Percentiles rank a stretch among this genome's conserved stretches.
Evolutionary conservation across 2,888 invertebrate genomes (phyloP).

Genomic region (Aricia artaxerxes): DNA sequence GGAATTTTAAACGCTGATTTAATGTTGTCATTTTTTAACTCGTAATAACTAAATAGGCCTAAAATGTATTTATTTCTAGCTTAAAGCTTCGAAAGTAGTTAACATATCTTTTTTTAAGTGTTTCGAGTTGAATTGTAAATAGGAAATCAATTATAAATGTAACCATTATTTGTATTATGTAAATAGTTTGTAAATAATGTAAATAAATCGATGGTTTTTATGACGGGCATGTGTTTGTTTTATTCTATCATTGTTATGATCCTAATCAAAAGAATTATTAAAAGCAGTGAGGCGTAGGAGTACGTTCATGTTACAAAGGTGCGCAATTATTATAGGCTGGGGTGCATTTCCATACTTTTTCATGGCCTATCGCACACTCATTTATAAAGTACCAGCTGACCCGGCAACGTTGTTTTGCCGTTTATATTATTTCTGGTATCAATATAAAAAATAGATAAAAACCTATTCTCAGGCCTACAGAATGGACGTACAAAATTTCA

Average conservation of each 20-base stretch:
- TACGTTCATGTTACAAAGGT: too few relatives aligned
- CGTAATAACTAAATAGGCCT: background rate
- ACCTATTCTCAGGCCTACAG: too few relatives aligned
- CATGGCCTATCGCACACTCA: too few relatives aligned
- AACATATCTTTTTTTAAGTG: slow-evolving; percentile 55
- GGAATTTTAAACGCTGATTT: background rate
- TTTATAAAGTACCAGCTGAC: too few relatives aligned
- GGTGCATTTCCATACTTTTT: too few relatives aligned
- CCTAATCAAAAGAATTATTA: background rate
- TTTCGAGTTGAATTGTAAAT: slow-evolving; percentile 51
- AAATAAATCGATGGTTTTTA: slow-evolving; percentile 80
- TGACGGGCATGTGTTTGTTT: slow-evolving; percentile 62
- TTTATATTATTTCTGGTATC: too few relatives aligned
- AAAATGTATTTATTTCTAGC: background rate
- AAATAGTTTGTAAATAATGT: slow-evolving; percentile 72
- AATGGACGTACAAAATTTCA: too few relatives aligned
- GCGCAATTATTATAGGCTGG: too few relatives aligned
- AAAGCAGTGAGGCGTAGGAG: too few relatives aligned
- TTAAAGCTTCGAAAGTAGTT: background rate
- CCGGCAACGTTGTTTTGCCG: too few relatives aligned
- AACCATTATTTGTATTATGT: slow-evolving; percentile 52
- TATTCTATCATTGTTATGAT: slow-evolving; percentile 44
- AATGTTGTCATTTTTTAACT: background rate
- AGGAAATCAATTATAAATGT: slow-evolving; percentile 45
- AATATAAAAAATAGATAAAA: too few relatives aligned